phyloP scores from a whole-genome alignment of 1,140 invertebrate genomes.

The Leptestheria dahalacensis region DNA sequence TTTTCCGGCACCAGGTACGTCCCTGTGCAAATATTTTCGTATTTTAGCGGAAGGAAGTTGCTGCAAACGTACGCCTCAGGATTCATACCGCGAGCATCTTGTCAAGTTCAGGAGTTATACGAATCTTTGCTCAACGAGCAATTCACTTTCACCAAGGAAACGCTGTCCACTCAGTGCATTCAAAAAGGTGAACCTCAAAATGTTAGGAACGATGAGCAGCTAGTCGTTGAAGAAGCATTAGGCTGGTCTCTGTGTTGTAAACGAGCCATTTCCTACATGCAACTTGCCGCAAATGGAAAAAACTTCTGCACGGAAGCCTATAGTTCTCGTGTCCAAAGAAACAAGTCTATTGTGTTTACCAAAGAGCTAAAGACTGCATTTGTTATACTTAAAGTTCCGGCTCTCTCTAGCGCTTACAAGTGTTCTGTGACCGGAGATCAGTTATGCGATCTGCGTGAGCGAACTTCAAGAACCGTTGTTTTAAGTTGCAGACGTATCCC shows the following conservation, averaged over 20 bases:
- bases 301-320: background rate
- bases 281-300: conserved; percentile 4
- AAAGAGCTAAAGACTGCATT: background rate
- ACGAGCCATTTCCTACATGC: background rate
- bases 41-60: background rate
- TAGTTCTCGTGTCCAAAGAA: background rate
- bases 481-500: background rate
- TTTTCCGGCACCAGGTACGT: conserved; percentile 5
- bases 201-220: background rate
- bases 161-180: background rate
- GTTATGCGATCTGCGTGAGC: background rate
- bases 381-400: background rate
- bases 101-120: conserved; percentile 9
- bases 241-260: background rate
- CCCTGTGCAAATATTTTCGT: conserved; percentile 1
- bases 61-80: background rate
- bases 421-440: background rate
- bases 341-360: conserved; percentile 7
- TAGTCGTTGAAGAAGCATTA: background rate
- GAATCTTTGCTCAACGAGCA: background rate
- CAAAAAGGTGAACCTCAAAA: too few relatives aligned
- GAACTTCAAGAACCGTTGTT: background rate
- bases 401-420: background rate
- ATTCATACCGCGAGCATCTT: background rate
- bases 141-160: background rate